Evolutionary conservation across 2,797 vertebrate species (phyloP).

Genomic region (Vireo griseus): DNA sequence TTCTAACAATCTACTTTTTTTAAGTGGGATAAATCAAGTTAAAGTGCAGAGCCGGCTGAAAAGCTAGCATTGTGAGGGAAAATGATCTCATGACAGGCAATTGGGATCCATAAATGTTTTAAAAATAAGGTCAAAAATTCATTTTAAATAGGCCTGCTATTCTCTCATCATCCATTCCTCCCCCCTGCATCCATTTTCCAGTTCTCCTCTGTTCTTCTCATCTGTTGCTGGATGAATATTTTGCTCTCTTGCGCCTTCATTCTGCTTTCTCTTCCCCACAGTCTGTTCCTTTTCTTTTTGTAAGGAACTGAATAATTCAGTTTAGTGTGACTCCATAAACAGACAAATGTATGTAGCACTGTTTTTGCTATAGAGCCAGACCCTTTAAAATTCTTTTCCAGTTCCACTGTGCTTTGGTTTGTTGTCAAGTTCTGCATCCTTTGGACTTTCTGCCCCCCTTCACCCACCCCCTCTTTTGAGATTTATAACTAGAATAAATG

Average conservation of each 20-base stretch:
- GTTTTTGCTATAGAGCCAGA: constrained; percentile 34
- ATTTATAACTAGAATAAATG: constrained; percentile 6
- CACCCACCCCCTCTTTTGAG: background rate
- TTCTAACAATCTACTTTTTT: constrained; percentile 48
- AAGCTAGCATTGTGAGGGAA: constrained; percentile 58
- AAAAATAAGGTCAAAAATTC: constrained; percentile 64
- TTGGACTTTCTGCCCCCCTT: background rate
- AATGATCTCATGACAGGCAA: constrained; percentile 56
- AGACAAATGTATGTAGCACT: constrained; percentile 26
- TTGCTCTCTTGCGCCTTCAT: constrained; percentile 29
- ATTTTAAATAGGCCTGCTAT: constrained; percentile 52
- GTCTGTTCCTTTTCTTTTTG: background rate
- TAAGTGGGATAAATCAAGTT: constrained; percentile 49
- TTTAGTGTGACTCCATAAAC: constrained; percentile 58
- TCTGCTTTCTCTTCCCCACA: background rate
- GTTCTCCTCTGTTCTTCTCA: constrained; percentile 33
- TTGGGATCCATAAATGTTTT: constrained; percentile 62
- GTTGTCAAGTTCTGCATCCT: background rate
- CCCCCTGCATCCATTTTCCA: background rate
- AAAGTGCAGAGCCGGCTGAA: constrained; percentile 45
- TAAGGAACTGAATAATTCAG: constrained; percentile 51
- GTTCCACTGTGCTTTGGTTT: constrained; percentile 14
- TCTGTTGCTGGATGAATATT: constrained; percentile 36
- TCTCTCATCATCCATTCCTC: constrained; percentile 15
- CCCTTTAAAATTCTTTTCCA: constrained; percentile 42